Conservation (phyloP, 1,140 invertebrate genomes). For the Phymastichus coffea region DNA sequence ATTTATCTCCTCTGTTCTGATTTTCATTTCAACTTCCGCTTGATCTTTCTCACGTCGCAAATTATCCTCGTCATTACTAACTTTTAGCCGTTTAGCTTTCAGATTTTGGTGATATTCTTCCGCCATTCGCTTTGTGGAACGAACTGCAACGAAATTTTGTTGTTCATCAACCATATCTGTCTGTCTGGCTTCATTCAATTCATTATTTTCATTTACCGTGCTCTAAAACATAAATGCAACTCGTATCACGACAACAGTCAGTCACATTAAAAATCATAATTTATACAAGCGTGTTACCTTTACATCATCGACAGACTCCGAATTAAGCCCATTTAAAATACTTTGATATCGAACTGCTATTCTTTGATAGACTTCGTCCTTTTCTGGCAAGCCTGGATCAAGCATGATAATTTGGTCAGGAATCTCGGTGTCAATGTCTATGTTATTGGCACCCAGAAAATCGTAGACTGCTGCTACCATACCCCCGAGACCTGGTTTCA, state of each 20-base stretch:
- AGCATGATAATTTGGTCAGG: slow-evolving; percentile 64
- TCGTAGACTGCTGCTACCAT: slow-evolving; percentile 45
- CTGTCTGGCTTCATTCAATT: no score
- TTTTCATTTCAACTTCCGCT: no score
- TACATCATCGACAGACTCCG: no score
- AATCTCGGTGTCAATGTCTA: slow-evolving; percentile 59
- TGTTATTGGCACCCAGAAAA: slow-evolving; percentile 35
- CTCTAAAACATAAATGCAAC: no score
- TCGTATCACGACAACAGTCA: no score
- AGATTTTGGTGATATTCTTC: neutral
- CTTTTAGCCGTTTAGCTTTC: slow-evolving; percentile 9
- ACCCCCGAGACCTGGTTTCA: slow-evolving; percentile 41
- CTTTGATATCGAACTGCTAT: slow-evolving; percentile 56
- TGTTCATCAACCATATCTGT: neutral
- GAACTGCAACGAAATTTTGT: slow-evolving; percentile 1
- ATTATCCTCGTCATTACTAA: neutral
- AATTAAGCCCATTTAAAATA: no score
- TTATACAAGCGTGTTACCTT: no score
- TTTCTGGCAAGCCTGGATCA: slow-evolving; percentile 58
- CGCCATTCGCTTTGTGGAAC: neutral
- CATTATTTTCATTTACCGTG: no score
- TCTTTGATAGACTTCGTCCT: slow-evolving; percentile 56
- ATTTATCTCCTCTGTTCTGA: no score
- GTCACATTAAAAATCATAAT: no score
- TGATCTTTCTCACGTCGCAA: no score